Base-by-base conservation (phyloP, 2,113 vertebrate genomes). In the Gambusia affinis region DNA sequence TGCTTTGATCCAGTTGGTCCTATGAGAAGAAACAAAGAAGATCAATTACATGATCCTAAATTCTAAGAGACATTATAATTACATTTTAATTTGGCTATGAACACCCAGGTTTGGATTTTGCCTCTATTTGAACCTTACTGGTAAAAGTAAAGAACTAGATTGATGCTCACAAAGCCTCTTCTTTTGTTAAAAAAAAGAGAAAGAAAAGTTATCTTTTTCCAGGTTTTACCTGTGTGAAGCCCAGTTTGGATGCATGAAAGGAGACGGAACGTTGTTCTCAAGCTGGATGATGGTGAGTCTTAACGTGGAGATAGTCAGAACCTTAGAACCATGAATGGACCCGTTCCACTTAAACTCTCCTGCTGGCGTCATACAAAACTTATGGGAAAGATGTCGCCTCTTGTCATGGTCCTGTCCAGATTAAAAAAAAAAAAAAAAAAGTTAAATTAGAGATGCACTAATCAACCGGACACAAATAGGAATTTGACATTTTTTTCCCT, bases 291-390 rank as follows among this genome's bases (percentile, higher is more conserved):
- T 99, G 75, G 97, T 99, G 70, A 99, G 94, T 79, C 98, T 96
- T 87, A 99, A 92, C 3, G 98, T 99, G 75, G 98, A 99, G 88
- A 99, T 94, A 69, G 97, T 99, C n/a, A 99, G 94, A 79, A 97
- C 94, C 86, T 97, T 98, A 67, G 97, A 98, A 68, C 98, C 97
- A 3, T 99, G 96, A 72, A 99, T 97, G 57, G 98, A 98, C 12
- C 98, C 98, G 0, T 98, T 99, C 98, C 98, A 99, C 89, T 98
- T 99, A 91, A 99, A 99, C 70, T 99, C 98, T 72, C 98, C 98
- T 57, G 96, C 97, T 70, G 97, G 95, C 29, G 96, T 98, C 94
- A 99, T 95, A 83, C 97, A 99, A 92, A 99, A 98, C 75, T 99
- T 99, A 87, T 99, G 98, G 0, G 98, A 96, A 64, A 99, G 97